phyloP scores from a whole-genome alignment of 2,888 invertebrate genomes.

The Drosophila nigritarsus region DNA sequence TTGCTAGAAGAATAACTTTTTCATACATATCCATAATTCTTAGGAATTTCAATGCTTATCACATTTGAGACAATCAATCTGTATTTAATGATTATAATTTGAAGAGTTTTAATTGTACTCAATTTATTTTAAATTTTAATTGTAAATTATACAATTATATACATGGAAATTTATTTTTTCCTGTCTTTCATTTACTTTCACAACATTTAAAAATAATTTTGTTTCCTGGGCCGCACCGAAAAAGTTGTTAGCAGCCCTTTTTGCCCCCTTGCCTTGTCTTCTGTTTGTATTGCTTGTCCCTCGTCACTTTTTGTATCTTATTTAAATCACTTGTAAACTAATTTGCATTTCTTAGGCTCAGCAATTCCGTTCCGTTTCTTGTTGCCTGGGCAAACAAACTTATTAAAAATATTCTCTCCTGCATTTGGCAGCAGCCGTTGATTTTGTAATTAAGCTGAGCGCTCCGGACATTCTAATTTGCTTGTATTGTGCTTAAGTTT shows the following conservation, averaged over 20 bases:
- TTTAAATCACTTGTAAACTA: constrained; percentile 77
- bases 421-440: constrained; percentile 58
- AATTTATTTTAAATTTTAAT: constrained; percentile 17
- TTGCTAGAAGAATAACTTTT: constrained; percentile 6
- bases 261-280: constrained; percentile 7
- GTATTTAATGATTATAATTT: background rate
- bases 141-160: constrained; percentile 45
- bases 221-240: constrained; percentile 17
- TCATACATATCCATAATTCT: background rate
- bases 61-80: background rate
- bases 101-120: background rate
- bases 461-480: constrained; percentile 30
- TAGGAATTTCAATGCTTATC: background rate
- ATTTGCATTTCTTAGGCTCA: constrained; percentile 74
- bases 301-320: constrained; percentile 73
- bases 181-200: constrained; percentile 24
- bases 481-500: constrained; percentile 8
- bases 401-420: constrained; percentile 69
- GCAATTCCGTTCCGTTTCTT: constrained; percentile 47
- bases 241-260: constrained; percentile 50
- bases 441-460: constrained; percentile 59
- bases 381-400: constrained; percentile 65
- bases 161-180: constrained; percentile 6
- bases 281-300: constrained; percentile 51
- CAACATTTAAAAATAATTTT: constrained; percentile 42